Base-by-base conservation (phyloP, 2,888 invertebrate species). In the Lasiommata megera region DNA sequence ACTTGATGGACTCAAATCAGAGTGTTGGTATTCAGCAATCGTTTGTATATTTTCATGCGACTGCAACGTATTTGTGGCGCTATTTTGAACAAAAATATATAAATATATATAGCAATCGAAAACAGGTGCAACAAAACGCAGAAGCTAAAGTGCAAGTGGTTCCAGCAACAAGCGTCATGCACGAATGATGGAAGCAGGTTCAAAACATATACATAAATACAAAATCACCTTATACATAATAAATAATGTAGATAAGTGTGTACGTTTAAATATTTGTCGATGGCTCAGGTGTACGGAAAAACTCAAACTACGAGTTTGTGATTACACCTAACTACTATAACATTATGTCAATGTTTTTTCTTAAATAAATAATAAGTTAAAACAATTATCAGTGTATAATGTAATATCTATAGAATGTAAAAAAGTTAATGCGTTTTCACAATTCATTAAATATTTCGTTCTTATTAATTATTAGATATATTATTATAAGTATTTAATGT, bases 161-260 rank as follows among this genome's bases (percentile, higher is more conserved):
- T 14, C 14, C 18, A 44, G 43, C 44, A 29, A 57, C 51, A 64
- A 63, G 63, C 59, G 23, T 47, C 66, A 56, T 62, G 57, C 54
- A 64, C 60, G 62, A 61, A 61, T 62, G 76, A 84, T 84, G 88
- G 88, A 88, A 87, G 88, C 88, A 88, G 88, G 87, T 82, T 54
- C 71, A 64, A 61, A 66, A 56, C 12, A 68, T 59, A 64, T 31
- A 38, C 34, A 50, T n/a, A 48, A 43, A 8, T 12, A 36, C 7
- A 29, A 17, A 37, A 6, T 12, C 6, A 6, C 6, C 8, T 28
- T 6, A 31, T 58, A 46, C 11, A 44, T 31, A 53, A 54, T 12
- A 38, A 16, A 18, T 34, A 37, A n/a, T 16, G 47, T 36, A 18
- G 36, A 34, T 18, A 23, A 23, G 5, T n/a, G n/a, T n/a, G n/a